Evolutionary conservation across 2,888 invertebrate genomes (phyloP), one percentile per base, ranked within the genome.

Genomic region (Oegoconia quadripuncta): DNA sequence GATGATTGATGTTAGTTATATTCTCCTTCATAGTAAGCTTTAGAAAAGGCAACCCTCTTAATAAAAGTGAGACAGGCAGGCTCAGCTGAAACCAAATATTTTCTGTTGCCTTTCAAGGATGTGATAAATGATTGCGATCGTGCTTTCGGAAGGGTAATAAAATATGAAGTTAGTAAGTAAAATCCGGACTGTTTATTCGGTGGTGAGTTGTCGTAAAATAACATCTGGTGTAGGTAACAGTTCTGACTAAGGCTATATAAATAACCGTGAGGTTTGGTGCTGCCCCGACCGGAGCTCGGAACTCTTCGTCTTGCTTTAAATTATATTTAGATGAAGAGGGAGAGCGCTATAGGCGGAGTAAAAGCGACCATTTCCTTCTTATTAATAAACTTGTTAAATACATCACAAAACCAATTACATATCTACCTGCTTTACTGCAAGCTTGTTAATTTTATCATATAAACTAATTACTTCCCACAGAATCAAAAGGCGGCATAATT

Each of bases 241-340:
- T 76, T 75, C 76, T 77, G 79, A 75, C 77, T 75, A 74, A 79
- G 76, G 76, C 74, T 79, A 82, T 80, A 78, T 80, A 84, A 84
- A 86, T 83, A 84, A 84, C 81, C 79, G 73, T 66, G 67, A 70
- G 72, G 58, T 68, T 66, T 59, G 22, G 18, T 13, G 22, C 3
- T 12, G 3, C 59, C 69, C 63, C 13, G 65, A 58, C 61, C 58
- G 58, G 55, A 61, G 60, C 61, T 64, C 58, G 52, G 42, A 34
- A 15, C 35, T 32, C 28, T 20, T 14, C 29, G 16, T 27, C 16
- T 17, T 18, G 28, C 37, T 37, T 34, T 39, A 41, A 38, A 41
- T 44, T 52, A 53, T 49, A 53, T 49, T 50, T 52, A 52, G 48
- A 48, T 29, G 20, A 37, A 35, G 29, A 33, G 27, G 32, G 33